Base-by-base conservation (phyloP, 2,113 vertebrate species). In the Sinosuthora webbiana region DNA sequence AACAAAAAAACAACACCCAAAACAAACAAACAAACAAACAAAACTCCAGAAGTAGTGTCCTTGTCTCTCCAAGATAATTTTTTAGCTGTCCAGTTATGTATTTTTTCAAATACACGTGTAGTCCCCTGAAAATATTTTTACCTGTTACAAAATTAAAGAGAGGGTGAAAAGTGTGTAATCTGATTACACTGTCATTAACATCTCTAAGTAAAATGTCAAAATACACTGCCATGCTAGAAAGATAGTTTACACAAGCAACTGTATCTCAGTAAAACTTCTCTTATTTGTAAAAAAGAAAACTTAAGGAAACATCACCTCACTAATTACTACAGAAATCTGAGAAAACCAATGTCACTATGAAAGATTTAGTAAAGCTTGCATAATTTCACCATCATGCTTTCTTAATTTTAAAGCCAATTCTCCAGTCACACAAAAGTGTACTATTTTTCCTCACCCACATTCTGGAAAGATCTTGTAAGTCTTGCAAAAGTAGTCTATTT, bases 401-500 rank as follows among this genome's bases (percentile, higher is more conserved):
- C 49, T 39, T 73, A 92, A 90, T 83, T 73, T 94, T 83, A 88
- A 90, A 57, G 9, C 20, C 6, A 79, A 19, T 37, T 65, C 41
- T 94, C 28, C n/a, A 56, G 31, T 94, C 82, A 83, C 31, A 67
- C 11, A 84, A 94, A 78, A 59, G 20, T 47, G 21, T 82, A 41
- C 56, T 78, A 41, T 83, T 85, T 75, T 81, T 84, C 21, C 33
- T 11, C 35, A 57, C 55, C 57, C 49, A 85, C 84, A 79, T 3
- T 0, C 45, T 68, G 41, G 31, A 35, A 85, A 84, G 31, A 69
- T 60, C 37, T 77, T 44, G 2, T 57, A 70, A 69, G 14, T 81
- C 64, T 87, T 90, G 57, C 22, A 85, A 49, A 91, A 89, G 9
- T 14, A 68, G n/a, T 76, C 79, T 88, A 77, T 93, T 94, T 94